phyloP scores from a whole-genome alignment of 2,113 vertebrate genomes.

The Toxostoma redivivum region DNA sequence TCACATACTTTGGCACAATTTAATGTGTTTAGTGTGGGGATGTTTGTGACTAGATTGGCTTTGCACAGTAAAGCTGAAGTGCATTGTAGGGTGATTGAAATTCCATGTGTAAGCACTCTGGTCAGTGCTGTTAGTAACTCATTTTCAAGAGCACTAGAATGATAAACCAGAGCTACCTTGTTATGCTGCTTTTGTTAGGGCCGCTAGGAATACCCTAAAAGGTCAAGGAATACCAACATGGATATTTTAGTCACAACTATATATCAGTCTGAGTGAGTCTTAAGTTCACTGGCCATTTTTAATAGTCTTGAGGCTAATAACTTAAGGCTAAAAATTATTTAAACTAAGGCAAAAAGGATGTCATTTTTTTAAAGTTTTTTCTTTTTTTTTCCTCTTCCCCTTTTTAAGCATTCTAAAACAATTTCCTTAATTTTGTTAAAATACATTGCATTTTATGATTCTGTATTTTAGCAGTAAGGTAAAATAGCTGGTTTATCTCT shows the following conservation, averaged over 20 bases:
- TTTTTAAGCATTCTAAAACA: not conserved
- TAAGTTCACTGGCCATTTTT: not conserved
- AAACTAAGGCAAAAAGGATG: not conserved
- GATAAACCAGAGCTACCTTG: not conserved
- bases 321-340: not conserved
- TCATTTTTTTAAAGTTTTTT: not conserved
- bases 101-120: not conserved
- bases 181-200: conserved; percentile 15
- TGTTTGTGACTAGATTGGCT: conserved; percentile 3
- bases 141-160: conserved; percentile 8
- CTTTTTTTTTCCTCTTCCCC: fast-evolving
- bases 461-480: not conserved
- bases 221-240: not conserved
- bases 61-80: conserved; percentile 12
- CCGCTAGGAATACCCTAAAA: not conserved
- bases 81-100: not conserved
- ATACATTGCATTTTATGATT: not conserved
- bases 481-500: not conserved
- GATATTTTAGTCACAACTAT: not conserved
- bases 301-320: not conserved
- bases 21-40: not conserved
- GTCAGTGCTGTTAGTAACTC: not conserved
- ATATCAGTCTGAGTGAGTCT: not conserved
- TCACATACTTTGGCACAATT: not conserved
- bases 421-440: not conserved